A percentile compares a stretch with the other conserved stretches of the same genome.
phyloP scores from a whole-genome alignment of 2,113 vertebrate species.

The Chaetorhynchus papuensis region DNA sequence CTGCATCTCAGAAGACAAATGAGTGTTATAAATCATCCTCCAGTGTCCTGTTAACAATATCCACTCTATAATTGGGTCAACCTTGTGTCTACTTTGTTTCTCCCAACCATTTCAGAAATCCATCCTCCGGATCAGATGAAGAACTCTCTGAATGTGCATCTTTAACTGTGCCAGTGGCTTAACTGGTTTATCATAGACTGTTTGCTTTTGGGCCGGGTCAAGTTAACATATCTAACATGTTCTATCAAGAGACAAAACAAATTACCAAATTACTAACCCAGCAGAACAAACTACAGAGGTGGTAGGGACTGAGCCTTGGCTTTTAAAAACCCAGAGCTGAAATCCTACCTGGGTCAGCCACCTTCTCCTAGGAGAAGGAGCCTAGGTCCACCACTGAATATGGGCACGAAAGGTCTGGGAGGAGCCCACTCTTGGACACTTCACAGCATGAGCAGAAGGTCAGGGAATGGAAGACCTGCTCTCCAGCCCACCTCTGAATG shows the following conservation, averaged over 20 bases:
- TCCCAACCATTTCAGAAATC: background rate
- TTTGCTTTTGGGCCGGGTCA: background rate
- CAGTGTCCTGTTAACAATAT: background rate
- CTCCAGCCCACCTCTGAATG: background rate
- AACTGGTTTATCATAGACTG: fast-evolving
- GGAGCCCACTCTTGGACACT: background rate
- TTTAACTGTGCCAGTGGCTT: background rate
- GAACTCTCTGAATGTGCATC: background rate
- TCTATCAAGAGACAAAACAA: background rate
- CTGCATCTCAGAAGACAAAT: background rate
- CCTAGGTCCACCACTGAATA: background rate
- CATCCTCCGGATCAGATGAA: background rate
- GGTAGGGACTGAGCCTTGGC: background rate
- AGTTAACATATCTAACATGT: background rate
- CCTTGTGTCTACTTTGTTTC: background rate
- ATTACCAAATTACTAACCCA: background rate
- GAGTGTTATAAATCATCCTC: background rate
- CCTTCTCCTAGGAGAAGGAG: background rate
- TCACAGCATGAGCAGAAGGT: background rate
- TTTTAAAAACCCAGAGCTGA: background rate
- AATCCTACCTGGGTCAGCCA: background rate
- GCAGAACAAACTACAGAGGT: background rate
- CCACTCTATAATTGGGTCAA: background rate
- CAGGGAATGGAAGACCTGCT: background rate
- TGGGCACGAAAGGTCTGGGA: background rate